Evolutionary conservation across 2,888 invertebrate genomes (phyloP).

Genomic region (Meteorus cinctellus): DNA sequence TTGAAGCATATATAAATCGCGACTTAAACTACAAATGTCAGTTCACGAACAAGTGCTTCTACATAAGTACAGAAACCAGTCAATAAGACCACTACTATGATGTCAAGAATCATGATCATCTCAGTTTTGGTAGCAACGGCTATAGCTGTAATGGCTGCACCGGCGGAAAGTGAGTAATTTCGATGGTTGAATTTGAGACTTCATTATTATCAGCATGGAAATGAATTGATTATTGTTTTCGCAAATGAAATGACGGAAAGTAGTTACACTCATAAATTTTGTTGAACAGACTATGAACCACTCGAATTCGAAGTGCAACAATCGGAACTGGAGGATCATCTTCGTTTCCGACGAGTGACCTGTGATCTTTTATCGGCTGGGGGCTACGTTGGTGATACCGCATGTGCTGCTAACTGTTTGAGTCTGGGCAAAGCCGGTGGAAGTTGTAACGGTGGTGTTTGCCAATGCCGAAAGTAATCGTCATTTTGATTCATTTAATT

Average conservation of each 20-base stretch:
- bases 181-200: background rate
- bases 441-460: constrained; percentile 60
- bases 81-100: background rate
- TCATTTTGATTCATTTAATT: constrained; percentile 2
- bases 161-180: constrained; percentile 39
- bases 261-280: background rate
- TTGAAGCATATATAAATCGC: background rate
- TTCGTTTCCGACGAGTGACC: constrained; percentile 64
- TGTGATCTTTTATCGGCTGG: constrained; percentile 61
- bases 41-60: background rate
- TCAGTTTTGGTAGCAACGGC: constrained; percentile 39
- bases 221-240: background rate
- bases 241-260: background rate
- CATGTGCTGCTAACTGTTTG: constrained; percentile 66
- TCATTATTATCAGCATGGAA: background rate
- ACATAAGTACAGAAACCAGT: background rate
- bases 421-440: constrained; percentile 66
- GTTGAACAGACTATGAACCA: constrained; percentile 30
- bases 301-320: constrained; percentile 16
- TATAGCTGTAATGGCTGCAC: constrained; percentile 43
- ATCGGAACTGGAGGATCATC: constrained; percentile 58
- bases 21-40: background rate
- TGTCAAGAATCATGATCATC: constrained; percentile 50
- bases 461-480: constrained; percentile 63
- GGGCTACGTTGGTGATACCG: constrained; percentile 57